Evolutionary conservation across 2,797 vertebrate species (phyloP).

Genomic region (Poliocrania exsul): DNA sequence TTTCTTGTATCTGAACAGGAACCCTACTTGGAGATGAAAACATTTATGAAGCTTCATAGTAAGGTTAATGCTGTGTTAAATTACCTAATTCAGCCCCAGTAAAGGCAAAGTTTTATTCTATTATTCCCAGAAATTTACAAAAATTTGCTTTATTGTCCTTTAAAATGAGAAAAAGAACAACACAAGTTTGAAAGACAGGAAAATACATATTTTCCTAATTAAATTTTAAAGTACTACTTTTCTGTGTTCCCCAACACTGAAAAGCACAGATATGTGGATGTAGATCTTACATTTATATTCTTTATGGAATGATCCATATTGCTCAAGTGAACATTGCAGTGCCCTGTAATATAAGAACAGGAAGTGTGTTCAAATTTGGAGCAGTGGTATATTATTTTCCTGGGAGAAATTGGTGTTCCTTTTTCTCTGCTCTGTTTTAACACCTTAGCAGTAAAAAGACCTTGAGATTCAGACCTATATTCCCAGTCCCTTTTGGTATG

Average conservation of each 20-base stretch:
- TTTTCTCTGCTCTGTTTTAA: background rate
- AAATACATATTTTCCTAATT: background rate
- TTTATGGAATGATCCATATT: background rate
- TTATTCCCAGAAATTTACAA: background rate
- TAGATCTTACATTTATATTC: background rate
- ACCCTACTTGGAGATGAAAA: constrained; percentile 10
- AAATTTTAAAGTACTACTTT: background rate
- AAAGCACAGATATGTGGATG: background rate
- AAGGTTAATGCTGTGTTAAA: constrained; percentile 40
- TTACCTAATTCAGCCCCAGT: background rate
- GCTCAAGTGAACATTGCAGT: background rate
- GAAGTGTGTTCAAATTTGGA: background rate
- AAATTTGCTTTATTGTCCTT: background rate
- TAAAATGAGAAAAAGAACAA: background rate
- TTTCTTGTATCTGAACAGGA: constrained; percentile 42
- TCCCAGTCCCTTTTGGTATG: background rate
- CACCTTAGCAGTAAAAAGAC: background rate
- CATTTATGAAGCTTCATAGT: background rate
- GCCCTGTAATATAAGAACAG: background rate
- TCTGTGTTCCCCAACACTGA: background rate
- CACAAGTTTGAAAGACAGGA: background rate
- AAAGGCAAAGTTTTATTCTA: background rate
- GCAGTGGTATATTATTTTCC: background rate
- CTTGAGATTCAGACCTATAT: background rate
- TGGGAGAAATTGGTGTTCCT: background rate